A percentile compares a stretch with the other conserved stretches of the same genome.
Conservation (phyloP, 2,888 invertebrate genomes). For the Eilema caniola region DNA sequence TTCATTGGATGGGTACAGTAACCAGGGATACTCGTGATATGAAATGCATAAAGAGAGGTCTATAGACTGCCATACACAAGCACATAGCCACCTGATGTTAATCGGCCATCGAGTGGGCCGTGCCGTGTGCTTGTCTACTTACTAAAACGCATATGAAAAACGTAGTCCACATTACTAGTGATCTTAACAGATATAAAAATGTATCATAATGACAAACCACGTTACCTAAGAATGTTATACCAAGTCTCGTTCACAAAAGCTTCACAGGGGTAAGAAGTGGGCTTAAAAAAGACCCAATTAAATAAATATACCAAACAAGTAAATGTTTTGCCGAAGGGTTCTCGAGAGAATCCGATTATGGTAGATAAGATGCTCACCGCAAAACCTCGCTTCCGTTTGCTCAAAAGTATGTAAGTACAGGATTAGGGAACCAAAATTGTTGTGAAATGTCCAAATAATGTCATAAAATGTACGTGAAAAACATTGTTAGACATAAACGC, state of each 20-base stretch:
- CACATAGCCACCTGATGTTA: too few relatives aligned
- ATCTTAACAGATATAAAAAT: too few relatives aligned
- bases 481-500: not conserved
- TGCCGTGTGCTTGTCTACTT: too few relatives aligned
- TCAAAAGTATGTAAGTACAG: not conserved
- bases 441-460: not conserved
- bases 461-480: not conserved
- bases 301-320: not conserved
- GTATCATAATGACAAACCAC: not conserved
- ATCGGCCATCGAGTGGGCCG: too few relatives aligned
- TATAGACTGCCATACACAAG: too few relatives aligned
- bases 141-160: too few relatives aligned
- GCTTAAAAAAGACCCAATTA: constrained; percentile 1
- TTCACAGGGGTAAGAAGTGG: not conserved
- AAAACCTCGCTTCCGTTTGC: not conserved
- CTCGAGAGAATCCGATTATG: constrained; percentile 1
- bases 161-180: too few relatives aligned
- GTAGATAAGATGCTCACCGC: not conserved
- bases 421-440: not conserved
- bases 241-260: not conserved
- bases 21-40: not conserved
- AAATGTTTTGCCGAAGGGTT: constrained; percentile 1
- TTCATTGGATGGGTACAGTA: not conserved
- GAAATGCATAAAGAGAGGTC: not conserved
- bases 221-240: not conserved